A percentile compares a stretch with the other conserved stretches of the same genome.
Conservation (phyloP, 2,113 vertebrate genomes). For the Lipophrys pholis region DNA sequence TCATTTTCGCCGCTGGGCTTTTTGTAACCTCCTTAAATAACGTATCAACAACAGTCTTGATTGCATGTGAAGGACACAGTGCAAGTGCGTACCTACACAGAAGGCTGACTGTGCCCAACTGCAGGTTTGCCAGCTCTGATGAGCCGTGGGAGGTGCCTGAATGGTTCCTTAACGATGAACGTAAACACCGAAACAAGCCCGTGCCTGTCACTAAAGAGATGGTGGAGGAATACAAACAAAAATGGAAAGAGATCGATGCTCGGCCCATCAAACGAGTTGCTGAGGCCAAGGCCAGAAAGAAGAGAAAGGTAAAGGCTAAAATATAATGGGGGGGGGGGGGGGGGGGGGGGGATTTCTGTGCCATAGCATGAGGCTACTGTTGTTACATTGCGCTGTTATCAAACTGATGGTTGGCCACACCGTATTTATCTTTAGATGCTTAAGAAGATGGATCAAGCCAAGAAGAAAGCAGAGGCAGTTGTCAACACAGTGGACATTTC, state of each 20-base stretch:
- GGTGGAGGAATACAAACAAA: slow-evolving; percentile 91
- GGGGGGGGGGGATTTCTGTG: too few relatives aligned
- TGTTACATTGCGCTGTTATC: too few relatives aligned
- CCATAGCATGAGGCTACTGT: too few relatives aligned
- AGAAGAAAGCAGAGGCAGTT: slow-evolving; percentile 95
- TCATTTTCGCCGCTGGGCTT: too few relatives aligned
- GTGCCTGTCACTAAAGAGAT: slow-evolving; percentile 88
- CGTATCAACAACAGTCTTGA: neutral
- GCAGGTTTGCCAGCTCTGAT: slow-evolving; percentile 90
- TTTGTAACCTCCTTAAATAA: neutral
- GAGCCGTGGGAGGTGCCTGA: slow-evolving; percentile 88
- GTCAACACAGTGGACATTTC: slow-evolving; percentile 96
- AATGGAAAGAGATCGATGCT: slow-evolving; percentile 94
- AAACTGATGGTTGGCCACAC: too few relatives aligned
- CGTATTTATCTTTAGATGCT: slow-evolving; percentile 83
- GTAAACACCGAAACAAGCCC: slow-evolving; percentile 87
- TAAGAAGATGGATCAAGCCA: slow-evolving; percentile 96
- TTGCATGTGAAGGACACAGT: neutral
- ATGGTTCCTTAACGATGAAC: slow-evolving; percentile 93
- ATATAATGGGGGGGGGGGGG: too few relatives aligned
- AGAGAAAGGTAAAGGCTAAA: slow-evolving; percentile 93
- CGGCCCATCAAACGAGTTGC: slow-evolving; percentile 96
- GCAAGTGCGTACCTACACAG: neutral
- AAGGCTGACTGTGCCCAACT: neutral
- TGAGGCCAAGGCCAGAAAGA: slow-evolving; percentile 97